These are phyloP conservation scores for Eupithecia insigniata DNA, from an alignment of 2,888 invertebrate genomes.

Conservation along the genomic window DNA sequence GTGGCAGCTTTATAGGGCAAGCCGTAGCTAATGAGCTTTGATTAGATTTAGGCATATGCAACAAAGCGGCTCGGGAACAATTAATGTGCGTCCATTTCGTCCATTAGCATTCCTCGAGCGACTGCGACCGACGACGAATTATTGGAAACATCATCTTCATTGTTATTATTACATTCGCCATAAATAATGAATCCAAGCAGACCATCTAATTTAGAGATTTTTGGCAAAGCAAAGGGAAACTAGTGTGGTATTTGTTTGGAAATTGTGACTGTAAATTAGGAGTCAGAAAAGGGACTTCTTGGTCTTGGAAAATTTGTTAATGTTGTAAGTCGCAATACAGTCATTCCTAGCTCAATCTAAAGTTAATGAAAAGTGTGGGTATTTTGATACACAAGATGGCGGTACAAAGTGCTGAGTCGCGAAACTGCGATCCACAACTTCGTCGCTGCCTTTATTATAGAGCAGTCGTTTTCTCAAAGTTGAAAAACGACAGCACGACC, in stretches of 20 bases:
- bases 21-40: constrained; percentile 35
- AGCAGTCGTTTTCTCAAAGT: constrained; percentile 65
- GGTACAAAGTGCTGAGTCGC: constrained; percentile 62
- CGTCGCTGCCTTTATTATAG: constrained; percentile 67
- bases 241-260: not conserved
- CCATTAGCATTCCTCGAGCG: constrained; percentile 70
- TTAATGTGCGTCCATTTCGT: constrained; percentile 66
- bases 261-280: not conserved
- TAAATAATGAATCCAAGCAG: constrained; percentile 56
- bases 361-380: constrained; percentile 53
- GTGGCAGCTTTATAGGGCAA: constrained; percentile 25
- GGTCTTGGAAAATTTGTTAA: constrained; percentile 17
- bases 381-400: constrained; percentile 64
- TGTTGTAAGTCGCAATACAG: constrained; percentile 49
- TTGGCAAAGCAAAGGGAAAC: not conserved
- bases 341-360: constrained; percentile 56
- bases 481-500: constrained; percentile 53
- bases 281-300: not conserved
- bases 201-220: not conserved
- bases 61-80: constrained; percentile 57
- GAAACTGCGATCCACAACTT: constrained; percentile 59
- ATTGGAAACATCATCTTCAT: constrained; percentile 67
- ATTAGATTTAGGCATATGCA: constrained; percentile 40
- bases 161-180: constrained; percentile 48
- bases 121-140: constrained; percentile 56